These are phyloP conservation scores for Hemithea aestivaria DNA, from an alignment of 2,888 invertebrate genomes.

Conservation along the genomic window DNA sequence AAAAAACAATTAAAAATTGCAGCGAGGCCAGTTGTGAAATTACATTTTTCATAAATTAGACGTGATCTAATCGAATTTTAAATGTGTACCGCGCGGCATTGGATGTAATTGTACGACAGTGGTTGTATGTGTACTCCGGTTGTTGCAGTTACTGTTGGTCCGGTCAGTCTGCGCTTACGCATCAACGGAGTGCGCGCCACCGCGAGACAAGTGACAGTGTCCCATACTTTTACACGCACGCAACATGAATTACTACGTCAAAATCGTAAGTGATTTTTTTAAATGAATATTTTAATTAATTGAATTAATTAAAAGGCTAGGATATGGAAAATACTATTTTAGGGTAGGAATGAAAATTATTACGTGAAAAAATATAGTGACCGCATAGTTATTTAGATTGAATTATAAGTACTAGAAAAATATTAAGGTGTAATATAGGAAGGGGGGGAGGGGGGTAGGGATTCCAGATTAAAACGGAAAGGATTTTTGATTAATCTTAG, in stretches of 20 bases:
- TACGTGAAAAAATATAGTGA: no score
- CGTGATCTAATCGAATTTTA: constrained; percentile 45
- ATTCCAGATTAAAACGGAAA: no score
- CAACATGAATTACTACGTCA: constrained; percentile 63
- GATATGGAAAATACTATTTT: no score
- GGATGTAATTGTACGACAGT: constrained; percentile 52
- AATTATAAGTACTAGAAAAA: no score
- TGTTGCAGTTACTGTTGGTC: constrained; percentile 59
- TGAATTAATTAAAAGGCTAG: no score
- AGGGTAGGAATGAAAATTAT: no score
- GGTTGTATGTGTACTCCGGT: no score
- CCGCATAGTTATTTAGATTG: no score
- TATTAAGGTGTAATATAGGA: no score
- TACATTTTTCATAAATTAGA: constrained; percentile 36
- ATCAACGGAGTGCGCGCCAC: constrained; percentile 49
- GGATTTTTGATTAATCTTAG: no score
- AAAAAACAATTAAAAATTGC: constrained; percentile 39
- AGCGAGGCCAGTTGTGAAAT: constrained; percentile 28
- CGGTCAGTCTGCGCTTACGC: constrained; percentile 57
- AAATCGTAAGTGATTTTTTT: constrained; percentile 57
- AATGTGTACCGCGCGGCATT: constrained; percentile 40
- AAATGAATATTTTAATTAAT: no score
- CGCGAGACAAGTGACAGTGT: constrained; percentile 56
- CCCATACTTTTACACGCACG: constrained; percentile 30
- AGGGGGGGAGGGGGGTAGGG: no score